A percentile compares a stretch with the other conserved stretches of the same genome.
These are phyloP conservation scores for Helicoverpa assulta DNA, from an alignment of 2,888 invertebrate genomes.

Conservation along the genomic window DNA sequence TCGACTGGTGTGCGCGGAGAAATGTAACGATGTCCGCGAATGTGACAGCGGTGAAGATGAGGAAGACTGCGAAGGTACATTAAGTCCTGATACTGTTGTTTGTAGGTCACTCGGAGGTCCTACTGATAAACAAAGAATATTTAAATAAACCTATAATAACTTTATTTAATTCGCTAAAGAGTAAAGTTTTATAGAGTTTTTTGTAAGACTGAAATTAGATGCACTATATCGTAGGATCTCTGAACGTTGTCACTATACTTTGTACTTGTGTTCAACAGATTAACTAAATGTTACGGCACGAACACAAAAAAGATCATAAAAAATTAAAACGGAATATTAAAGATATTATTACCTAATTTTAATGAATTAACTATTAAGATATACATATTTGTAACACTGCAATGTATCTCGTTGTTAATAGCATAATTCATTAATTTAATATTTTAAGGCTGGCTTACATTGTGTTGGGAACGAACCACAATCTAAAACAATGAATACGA, in stretches of 20 bases:
- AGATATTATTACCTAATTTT: no score
- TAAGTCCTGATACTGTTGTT: background rate
- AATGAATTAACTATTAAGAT: background rate
- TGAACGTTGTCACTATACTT: slow-evolving; percentile 5
- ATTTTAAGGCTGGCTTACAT: slow-evolving; percentile 31
- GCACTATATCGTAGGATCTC: slow-evolving; percentile 12
- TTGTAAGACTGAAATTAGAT: background rate
- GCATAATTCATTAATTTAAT: background rate
- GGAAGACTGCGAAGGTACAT: slow-evolving; percentile 82
- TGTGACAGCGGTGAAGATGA: slow-evolving; percentile 92
- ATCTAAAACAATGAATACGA: background rate
- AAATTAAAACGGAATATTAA: no score
- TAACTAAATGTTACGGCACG: no score
- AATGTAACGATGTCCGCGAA: slow-evolving; percentile 86
- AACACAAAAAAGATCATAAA: no score
- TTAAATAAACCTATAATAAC: background rate
- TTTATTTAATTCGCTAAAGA: background rate
- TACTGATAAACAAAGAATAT: background rate
- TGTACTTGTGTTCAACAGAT: no score
- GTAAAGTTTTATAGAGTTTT: background rate
- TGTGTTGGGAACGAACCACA: slow-evolving; percentile 11
- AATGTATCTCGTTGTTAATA: background rate
- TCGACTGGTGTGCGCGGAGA: slow-evolving; percentile 70
- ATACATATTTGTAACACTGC: no score
- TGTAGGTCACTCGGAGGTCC: background rate